These are phyloP conservation scores for Lonchura striata DNA, from an alignment of 2,113 vertebrate genomes.

Conservation along the genomic window DNA sequence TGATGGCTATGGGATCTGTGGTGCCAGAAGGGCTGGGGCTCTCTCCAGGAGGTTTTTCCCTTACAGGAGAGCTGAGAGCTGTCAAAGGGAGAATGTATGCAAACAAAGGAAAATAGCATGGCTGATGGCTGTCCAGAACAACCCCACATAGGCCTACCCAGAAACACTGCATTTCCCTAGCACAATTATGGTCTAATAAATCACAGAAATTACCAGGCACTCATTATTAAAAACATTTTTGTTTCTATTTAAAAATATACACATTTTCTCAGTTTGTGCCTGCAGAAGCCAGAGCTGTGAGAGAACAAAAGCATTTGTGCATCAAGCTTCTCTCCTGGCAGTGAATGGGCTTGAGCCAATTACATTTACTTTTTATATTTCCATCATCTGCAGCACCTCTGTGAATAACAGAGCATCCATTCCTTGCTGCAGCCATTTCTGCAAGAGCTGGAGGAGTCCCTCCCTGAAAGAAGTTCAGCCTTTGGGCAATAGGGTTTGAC, in stretches of 20 bases:
- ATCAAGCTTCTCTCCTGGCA: not conserved
- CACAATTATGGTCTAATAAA: not conserved
- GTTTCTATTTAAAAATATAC: not conserved
- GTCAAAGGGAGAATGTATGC: not conserved
- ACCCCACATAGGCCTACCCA: not conserved
- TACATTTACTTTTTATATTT: not conserved
- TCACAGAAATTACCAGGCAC: not conserved
- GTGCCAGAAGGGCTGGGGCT: not conserved
- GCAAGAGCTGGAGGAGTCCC: not conserved
- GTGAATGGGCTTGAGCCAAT: not conserved
- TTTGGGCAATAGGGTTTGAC: not conserved
- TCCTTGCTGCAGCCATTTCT: not conserved
- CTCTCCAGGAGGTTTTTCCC: not conserved
- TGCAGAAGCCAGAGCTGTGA: not conserved
- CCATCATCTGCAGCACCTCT: not conserved
- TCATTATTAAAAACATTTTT: not conserved
- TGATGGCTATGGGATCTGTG: not conserved
- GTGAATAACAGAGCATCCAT: not conserved
- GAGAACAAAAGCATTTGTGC: not conserved
- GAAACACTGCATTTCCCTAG: not conserved
- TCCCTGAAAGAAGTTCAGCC: not conserved
- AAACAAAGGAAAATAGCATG: not conserved
- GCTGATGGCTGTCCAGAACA: not conserved
- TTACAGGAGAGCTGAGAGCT: not conserved
- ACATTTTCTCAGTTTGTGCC: not conserved